Base-by-base conservation (phyloP, 1,140 invertebrate species). In the Probaryconus sp. region DNA sequence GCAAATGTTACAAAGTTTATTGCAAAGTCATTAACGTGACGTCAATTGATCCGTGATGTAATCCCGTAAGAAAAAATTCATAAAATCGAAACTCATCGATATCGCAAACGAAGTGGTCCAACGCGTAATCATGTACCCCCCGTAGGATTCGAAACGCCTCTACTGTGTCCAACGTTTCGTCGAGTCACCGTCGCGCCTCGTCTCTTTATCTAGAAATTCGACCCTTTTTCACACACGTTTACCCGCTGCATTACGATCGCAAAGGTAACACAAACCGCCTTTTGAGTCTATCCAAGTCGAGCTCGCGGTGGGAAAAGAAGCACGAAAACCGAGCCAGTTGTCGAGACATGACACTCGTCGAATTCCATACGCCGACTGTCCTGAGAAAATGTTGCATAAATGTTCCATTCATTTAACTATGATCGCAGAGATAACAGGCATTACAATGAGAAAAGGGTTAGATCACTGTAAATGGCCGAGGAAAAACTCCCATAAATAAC, bases 101-200 rank as follows among this genome's bases (percentile, higher is more conserved):
- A 18, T n/a, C n/a, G n/a, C n/a, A n/a, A n/a, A n/a, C n/a, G 5
- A 43, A 26, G 10, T 6, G 11, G 6, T 18, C 9, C 14, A 21
- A n/a, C 10, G 55, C 30, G 60, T 56, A 56, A 45, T 48, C 50
- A 55, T 64, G 38, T 81, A 77, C 80, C 80, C 78, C 78, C 80
- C 65, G 80, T 64, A 43, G 80, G 50, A 84, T 68, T 40, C 47
- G 76, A 81, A 85, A 85, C 84, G 84, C 84, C 84, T 84, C 76
- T 84, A 71, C 71, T 76, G 76, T 85, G 84, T 85, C 77, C 38
- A 24, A 11, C 26, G 40, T 64, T 81, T 77, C 55, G 79, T 75
- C 72, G n/a, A 72, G 81, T 85, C 83, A 85, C 78, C 55, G 45
- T 37, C 6, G 17, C 18, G 43, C 21, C 31, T 58, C 33, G n/a